These are phyloP conservation scores for Tetramorium parvispinum DNA, from an alignment of 1,140 invertebrate genomes.

Conservation along the genomic window DNA sequence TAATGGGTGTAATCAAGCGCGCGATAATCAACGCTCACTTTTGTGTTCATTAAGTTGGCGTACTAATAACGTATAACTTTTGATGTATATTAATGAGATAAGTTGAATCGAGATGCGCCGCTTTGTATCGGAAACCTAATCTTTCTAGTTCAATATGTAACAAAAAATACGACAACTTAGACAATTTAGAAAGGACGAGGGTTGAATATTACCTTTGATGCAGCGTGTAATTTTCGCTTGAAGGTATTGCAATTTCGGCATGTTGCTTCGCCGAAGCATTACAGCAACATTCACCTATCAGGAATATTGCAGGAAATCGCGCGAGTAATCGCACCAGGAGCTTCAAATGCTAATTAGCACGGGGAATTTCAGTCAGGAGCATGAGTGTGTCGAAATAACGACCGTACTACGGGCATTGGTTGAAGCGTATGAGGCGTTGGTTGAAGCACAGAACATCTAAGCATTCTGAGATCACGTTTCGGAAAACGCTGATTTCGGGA, in stretches of 20 bases:
- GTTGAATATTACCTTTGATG: not conserved
- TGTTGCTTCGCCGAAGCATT: not conserved
- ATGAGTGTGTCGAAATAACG: not conserved
- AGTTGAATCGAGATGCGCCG: not conserved
- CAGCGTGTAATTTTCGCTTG: not conserved
- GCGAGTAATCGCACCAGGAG: not conserved
- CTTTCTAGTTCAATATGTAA: not conserved
- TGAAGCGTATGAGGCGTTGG: not conserved
- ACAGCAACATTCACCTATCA: not conserved
- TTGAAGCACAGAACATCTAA: not conserved
- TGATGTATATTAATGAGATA: constrained; percentile 36
- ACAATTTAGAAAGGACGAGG: not conserved
- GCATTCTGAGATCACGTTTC: not conserved
- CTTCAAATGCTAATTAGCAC: constrained; percentile 30
- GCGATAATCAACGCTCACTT: constrained; percentile 41
- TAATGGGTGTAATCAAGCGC: constrained; percentile 25
- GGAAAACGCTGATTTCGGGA: not conserved
- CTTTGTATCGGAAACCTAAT: not conserved
- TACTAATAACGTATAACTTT: constrained; percentile 5
- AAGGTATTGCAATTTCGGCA: not conserved
- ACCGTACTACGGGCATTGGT: not conserved
- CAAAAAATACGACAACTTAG: not conserved
- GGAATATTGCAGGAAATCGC: not conserved
- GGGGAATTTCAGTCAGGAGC: not conserved
- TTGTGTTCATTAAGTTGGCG: constrained; percentile 24